Percentiles rank a stretch among this genome's conserved stretches.
phyloP scores from a whole-genome alignment of 1,140 invertebrate species.

The Drosophila sucinea region DNA sequence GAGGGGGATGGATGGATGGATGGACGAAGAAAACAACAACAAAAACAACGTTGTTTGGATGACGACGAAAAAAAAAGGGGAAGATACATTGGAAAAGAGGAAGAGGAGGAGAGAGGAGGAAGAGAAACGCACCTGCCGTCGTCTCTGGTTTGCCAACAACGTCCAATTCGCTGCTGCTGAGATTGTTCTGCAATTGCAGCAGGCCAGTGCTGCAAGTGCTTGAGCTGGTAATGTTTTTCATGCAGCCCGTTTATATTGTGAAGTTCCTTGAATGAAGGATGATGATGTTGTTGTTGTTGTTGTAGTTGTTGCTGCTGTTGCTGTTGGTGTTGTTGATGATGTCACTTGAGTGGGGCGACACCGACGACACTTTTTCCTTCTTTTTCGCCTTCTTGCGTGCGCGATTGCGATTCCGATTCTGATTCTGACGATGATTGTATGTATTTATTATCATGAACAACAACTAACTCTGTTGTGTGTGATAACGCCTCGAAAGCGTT shows the following conservation, averaged over 20 bases:
- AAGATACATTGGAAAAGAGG: neutral
- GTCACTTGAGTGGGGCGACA: conserved; percentile 15
- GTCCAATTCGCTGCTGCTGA: conserved; percentile 73
- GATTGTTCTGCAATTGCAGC: conserved; percentile 81
- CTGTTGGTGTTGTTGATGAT: neutral
- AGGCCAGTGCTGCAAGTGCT: conserved; percentile 80
- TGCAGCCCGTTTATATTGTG: conserved; percentile 66
- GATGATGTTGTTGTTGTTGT: neutral
- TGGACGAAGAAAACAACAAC: neutral
- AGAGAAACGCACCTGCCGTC: conserved; percentile 60
- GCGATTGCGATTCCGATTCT: neutral
- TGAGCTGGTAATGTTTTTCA: conserved; percentile 81
- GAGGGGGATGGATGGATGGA: neutral
- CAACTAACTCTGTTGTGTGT: neutral
- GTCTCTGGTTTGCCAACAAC: conserved; percentile 69
- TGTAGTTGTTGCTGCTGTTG: neutral
- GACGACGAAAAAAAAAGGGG: no score
- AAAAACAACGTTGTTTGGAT: neutral
- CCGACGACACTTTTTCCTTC: conserved; percentile 3
- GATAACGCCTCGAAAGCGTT: conserved; percentile 20
- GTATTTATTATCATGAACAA: conserved; percentile 15
- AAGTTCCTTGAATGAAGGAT: neutral
- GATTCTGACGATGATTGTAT: neutral
- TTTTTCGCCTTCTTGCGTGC: neutral
- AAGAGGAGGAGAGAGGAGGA: neutral